Conservation (phyloP, 2,888 invertebrate genomes). For the Parochlus steinenii region DNA sequence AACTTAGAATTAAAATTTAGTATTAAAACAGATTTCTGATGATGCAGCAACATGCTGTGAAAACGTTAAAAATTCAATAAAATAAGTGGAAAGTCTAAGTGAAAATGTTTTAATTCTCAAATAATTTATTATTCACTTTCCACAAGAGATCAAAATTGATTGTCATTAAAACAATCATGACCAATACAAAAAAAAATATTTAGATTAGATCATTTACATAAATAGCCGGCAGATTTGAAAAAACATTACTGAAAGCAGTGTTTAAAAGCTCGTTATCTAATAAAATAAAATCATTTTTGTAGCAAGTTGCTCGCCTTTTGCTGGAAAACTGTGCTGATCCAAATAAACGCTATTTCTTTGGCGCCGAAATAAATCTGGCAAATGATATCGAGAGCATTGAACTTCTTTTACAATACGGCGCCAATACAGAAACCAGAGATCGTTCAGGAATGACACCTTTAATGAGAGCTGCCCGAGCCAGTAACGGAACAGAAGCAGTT, state of each 20-base stretch:
- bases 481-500: slow-evolving; percentile 61
- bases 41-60: too few relatives aligned
- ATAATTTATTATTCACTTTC: too few relatives aligned
- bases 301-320: slow-evolving; percentile 50
- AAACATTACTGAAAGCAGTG: not conserved
- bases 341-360: slow-evolving; percentile 83
- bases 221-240: not conserved
- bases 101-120: too few relatives aligned
- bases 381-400: slow-evolving; percentile 68
- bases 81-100: too few relatives aligned
- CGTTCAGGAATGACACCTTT: slow-evolving; percentile 75
- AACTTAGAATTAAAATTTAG: too few relatives aligned
- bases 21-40: too few relatives aligned
- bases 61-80: too few relatives aligned
- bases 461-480: slow-evolving; percentile 76
- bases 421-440: slow-evolving; percentile 73
- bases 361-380: slow-evolving; percentile 76
- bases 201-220: not conserved
- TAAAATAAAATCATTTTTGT: slow-evolving; percentile 6
- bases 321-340: slow-evolving; percentile 76
- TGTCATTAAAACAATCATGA: too few relatives aligned
- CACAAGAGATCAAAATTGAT: too few relatives aligned
- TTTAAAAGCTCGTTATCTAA: not conserved
- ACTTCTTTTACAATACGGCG: slow-evolving; percentile 67
- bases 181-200: too few relatives aligned